Conservation (phyloP, 2,888 invertebrate genomes). For the Tetranychus truncatus region DNA sequence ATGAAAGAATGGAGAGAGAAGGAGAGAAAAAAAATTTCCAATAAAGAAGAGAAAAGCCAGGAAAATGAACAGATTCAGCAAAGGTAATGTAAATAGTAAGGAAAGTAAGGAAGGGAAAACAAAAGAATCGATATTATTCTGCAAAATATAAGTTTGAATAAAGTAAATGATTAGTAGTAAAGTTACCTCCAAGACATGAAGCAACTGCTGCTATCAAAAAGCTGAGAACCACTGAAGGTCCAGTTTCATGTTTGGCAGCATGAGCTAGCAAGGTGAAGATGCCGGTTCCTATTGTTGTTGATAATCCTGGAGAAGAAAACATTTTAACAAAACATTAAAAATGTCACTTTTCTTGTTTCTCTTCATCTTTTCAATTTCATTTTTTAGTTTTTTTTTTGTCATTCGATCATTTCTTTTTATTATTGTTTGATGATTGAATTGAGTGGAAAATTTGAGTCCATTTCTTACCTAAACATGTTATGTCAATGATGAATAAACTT, state of each 20-base stretch:
- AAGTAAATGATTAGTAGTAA: neutral
- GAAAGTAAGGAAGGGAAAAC: neutral
- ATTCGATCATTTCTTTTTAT: too few relatives aligned
- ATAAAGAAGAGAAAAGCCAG: neutral
- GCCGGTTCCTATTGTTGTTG: slow-evolving; percentile 23
- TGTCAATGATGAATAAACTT: slow-evolving; percentile 16
- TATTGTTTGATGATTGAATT: too few relatives aligned
- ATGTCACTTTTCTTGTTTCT: neutral
- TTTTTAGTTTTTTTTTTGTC: too few relatives aligned
- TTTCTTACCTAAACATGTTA: slow-evolving; percentile 22
- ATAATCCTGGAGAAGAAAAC: slow-evolving; percentile 20
- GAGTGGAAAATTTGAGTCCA: neutral
- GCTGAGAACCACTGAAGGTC: slow-evolving; percentile 26
- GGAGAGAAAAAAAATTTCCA: neutral
- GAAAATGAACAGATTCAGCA: neutral
- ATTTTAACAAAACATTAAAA: neutral
- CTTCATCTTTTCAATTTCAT: too few relatives aligned
- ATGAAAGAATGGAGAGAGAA: neutral
- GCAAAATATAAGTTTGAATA: neutral
- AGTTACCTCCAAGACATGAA: slow-evolving; percentile 25
- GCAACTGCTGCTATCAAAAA: slow-evolving; percentile 25
- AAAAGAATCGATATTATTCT: neutral
- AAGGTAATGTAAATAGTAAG: neutral
- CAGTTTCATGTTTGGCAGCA: slow-evolving; percentile 24
- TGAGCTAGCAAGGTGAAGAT: slow-evolving; percentile 23